A percentile compares a stretch with the other conserved stretches of the same genome.
These are phyloP conservation scores for Stenchaetothrips biformis DNA, from an alignment of 2,888 invertebrate species.

Conservation along the genomic window DNA sequence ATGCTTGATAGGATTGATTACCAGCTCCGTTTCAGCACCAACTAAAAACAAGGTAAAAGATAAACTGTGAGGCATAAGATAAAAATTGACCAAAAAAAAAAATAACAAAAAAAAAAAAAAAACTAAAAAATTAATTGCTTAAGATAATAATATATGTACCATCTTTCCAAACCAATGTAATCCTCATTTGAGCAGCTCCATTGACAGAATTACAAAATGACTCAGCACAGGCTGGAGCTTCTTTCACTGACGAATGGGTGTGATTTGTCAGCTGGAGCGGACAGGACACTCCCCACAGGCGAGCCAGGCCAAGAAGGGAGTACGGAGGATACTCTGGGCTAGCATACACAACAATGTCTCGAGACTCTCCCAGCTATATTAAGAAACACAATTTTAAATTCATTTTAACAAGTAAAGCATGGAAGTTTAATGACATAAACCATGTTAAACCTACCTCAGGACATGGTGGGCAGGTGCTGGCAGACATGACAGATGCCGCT, in stretches of 20 bases:
- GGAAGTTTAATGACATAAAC: neutral
- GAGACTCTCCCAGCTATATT: constrained; percentile 48
- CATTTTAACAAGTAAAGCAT: constrained; percentile 31
- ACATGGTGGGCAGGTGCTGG: neutral
- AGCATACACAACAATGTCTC: constrained; percentile 62
- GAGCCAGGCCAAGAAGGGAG: constrained; percentile 58
- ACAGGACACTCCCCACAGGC: constrained; percentile 51
- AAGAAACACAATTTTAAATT: constrained; percentile 37
- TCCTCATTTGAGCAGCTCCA: constrained; percentile 45
- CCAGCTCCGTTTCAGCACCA: constrained; percentile 51
- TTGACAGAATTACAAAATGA: constrained; percentile 40
- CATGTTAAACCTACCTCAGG: neutral
- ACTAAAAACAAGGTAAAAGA: constrained; percentile 13
- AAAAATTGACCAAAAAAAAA: constrained; percentile 49
- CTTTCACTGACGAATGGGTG: constrained; percentile 58
- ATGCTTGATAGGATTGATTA: constrained; percentile 54
- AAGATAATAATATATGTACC: constrained; percentile 51
- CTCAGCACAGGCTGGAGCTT: constrained; percentile 48
- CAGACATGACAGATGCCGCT: neutral
- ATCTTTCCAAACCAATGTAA: constrained; percentile 72
- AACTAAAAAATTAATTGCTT: constrained; percentile 7
- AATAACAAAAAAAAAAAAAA: neutral
- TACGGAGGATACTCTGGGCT: constrained; percentile 63
- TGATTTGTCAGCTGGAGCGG: constrained; percentile 55
- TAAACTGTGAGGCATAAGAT: constrained; percentile 30